Evolutionary conservation across 2,113 vertebrate genomes (phyloP).

Genomic region (Calyptommatus sinebrachiatus): DNA sequence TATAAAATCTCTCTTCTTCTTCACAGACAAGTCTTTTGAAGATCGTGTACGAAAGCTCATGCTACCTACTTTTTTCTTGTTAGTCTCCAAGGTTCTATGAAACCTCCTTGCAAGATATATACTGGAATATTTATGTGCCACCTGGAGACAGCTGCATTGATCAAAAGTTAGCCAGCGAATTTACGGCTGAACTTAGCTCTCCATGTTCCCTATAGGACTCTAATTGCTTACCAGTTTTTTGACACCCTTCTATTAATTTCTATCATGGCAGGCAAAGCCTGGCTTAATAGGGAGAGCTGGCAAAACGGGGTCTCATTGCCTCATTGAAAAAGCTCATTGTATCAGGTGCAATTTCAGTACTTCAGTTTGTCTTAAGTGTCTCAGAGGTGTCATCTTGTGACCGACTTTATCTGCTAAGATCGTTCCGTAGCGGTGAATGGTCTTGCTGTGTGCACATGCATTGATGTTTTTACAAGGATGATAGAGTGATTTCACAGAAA

Average conservation of each 20-base stretch:
- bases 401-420: conserved; percentile 31
- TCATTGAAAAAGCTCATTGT: background rate
- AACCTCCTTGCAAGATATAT: too few species aligned
- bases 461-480: conserved; percentile 7
- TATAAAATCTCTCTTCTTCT: too few species aligned
- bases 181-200: background rate
- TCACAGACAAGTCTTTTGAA: too few species aligned
- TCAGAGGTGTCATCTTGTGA: background rate
- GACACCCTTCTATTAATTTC: background rate
- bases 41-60: too few species aligned
- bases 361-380: background rate
- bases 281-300: background rate
- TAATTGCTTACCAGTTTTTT: background rate
- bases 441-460: background rate
- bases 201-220: background rate
- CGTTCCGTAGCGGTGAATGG: conserved; percentile 13
- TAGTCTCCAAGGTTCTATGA: too few species aligned
- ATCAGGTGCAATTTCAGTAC: background rate
- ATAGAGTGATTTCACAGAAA: conserved; percentile 19
- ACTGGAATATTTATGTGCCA: background rate
- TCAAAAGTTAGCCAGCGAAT: background rate
- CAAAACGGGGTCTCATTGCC: background rate
- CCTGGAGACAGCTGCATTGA: background rate
- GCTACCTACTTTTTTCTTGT: too few species aligned
- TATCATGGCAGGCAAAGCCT: background rate